A percentile compares a stretch with the other conserved stretches of the same genome.
Conservation (phyloP, 2,888 invertebrate species). For the Panorpa germanica region DNA sequence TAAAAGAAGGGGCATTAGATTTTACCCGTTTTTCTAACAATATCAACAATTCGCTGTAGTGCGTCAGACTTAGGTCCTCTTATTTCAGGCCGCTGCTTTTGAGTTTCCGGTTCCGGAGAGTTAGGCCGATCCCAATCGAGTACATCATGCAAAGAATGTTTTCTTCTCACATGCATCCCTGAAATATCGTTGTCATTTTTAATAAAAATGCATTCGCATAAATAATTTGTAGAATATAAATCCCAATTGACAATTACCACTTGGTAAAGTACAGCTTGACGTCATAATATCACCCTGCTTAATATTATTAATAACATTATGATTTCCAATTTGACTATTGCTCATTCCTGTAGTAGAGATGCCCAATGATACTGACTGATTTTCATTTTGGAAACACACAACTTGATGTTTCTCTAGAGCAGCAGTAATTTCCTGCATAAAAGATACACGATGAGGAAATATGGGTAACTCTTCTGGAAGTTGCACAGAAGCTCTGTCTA, state of each 20-base stretch:
- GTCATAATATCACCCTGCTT: slow-evolving; percentile 52
- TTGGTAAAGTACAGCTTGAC: slow-evolving; percentile 59
- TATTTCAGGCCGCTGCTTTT: slow-evolving; percentile 7
- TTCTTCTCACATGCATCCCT: slow-evolving; percentile 25
- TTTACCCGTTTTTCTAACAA: slow-evolving; percentile 62
- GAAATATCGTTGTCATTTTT: too few relatives aligned
- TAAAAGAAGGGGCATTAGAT: too few relatives aligned
- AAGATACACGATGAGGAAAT: slow-evolving; percentile 78
- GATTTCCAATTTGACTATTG: too few relatives aligned
- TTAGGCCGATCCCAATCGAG: slow-evolving; percentile 44
- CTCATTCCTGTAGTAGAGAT: slow-evolving; percentile 7
- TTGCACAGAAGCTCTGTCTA: slow-evolving; percentile 83
- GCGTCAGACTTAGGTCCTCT: slow-evolving; percentile 38
- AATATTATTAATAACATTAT: too few relatives aligned
- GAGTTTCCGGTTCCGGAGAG: slow-evolving; percentile 19
- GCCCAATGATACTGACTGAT: slow-evolving; percentile 11
- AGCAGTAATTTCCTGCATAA: slow-evolving; percentile 67
- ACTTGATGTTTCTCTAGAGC: slow-evolving; percentile 53
- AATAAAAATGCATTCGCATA: too few relatives aligned
- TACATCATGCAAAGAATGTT: slow-evolving; percentile 64
- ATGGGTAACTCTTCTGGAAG: slow-evolving; percentile 87
- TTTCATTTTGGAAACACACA: slow-evolving; percentile 21
- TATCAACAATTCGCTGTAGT: slow-evolving; percentile 69
- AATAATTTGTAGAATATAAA: too few relatives aligned
- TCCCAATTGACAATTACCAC: slow-evolving; percentile 22